Conservation (phyloP, 2,113 vertebrate genomes). For the Tupaia tana region DNA sequence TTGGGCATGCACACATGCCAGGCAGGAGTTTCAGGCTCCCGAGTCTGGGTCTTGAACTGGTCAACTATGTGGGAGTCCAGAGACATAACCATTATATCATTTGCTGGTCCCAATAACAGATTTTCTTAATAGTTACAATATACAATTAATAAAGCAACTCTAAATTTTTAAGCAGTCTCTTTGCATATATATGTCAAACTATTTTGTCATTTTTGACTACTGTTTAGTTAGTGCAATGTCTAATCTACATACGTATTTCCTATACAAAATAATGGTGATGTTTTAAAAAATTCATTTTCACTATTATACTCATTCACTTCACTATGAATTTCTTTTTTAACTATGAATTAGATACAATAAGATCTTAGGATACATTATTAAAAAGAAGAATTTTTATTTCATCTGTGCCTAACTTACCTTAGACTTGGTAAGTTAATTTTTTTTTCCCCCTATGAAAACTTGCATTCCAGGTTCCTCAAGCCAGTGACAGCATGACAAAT, state of each 20-base stretch:
- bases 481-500: slow-evolving; percentile 84
- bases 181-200: background rate
- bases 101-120: no score
- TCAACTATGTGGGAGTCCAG: no score
- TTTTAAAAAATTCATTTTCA: background rate
- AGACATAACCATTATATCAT: no score
- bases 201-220: background rate
- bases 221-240: background rate
- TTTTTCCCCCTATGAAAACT: background rate
- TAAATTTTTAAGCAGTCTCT: background rate
- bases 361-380: background rate
- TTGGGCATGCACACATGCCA: no score
- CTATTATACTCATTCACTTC: background rate
- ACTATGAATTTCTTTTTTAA: background rate
- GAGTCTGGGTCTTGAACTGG: no score
- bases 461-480: slow-evolving; percentile 69
- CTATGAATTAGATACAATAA: background rate
- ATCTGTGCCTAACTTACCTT: background rate
- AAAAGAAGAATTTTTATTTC: background rate
- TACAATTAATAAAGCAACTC: background rate
- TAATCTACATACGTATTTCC: background rate
- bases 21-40: no score
- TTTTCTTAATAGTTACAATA: background rate
- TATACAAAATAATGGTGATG: background rate
- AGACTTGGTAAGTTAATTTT: background rate